Evolutionary conservation across 2,888 invertebrate genomes (phyloP), one percentile per base, ranked within the genome.

Genomic region (Lapara coniferarum): DNA sequence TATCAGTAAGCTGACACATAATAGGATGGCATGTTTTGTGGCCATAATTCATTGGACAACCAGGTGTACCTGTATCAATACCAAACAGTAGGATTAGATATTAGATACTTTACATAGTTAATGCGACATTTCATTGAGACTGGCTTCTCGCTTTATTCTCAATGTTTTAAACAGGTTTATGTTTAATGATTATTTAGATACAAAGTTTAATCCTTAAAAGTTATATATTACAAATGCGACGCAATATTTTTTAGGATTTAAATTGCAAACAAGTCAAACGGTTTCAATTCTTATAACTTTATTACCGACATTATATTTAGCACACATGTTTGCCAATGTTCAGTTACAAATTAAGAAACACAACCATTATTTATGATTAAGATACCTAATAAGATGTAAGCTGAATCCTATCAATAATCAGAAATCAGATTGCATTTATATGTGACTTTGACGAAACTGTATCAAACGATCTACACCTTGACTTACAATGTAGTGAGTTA

Each of bases 1-100:
- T 83, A 84, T 85, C 83, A 81, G 80, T 77, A 78, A 82, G 83
- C 83, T 82, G 85, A 83, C 87, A 88, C 81, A 81, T 85, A 85
- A 88, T 86, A 85, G 78, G 77, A 71, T 75, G 72, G 73, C 75
- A 78, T 84, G 81, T 81, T 86, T 88, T 86, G 85, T 85, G 80
- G 78, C 72, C 73, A 44, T 67, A 55, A 68, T 70, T 76, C 75
- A 75, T 76, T 78, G 71, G 12, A 66, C n/a, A 66, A 30, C 37
- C 25, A n/a, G 53, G 37, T 44, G 55, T 44, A 37, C 16, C 51
- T 56, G 63, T 63, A 58, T 49, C 67, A 57, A 67, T 66, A 19
- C 56, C 37, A 68, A 68, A 53, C 56, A 66, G 30, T 63, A 68
- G 68, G 66, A 56, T 66, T 68, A 57, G 49, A 57, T 70, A 66